These are phyloP conservation scores for Sula dactylatra DNA, from an alignment of 2,113 vertebrate species.

Conservation along the genomic window DNA sequence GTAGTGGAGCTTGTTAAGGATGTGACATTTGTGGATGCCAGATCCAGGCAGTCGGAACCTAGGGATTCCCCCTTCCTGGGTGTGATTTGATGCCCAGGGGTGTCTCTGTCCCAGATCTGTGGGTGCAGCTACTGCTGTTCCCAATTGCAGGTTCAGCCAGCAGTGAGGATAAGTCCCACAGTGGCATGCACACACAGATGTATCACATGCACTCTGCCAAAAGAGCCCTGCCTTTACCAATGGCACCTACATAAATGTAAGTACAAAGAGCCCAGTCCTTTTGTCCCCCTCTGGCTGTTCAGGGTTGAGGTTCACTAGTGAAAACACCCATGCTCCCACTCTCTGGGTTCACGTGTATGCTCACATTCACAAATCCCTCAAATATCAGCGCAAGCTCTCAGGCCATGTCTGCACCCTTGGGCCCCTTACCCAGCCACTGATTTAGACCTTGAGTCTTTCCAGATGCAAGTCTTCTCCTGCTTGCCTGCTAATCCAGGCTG, in stretches of 20 bases:
- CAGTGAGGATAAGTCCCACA: background rate
- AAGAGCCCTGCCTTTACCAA: background rate
- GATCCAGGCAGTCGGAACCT: background rate
- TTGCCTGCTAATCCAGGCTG: background rate
- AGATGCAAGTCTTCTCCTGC: background rate
- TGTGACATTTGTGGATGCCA: background rate
- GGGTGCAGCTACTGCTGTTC: background rate
- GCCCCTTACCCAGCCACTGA: background rate
- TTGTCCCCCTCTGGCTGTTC: background rate
- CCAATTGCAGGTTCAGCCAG: background rate
- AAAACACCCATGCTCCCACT: background rate
- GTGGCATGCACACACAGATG: background rate
- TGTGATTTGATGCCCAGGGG: background rate
- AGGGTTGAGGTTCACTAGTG: background rate
- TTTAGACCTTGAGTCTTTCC: background rate
- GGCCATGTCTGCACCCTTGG: background rate
- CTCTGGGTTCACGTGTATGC: background rate
- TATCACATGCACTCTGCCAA: background rate
- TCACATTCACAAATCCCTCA: background rate
- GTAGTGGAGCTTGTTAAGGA: background rate
- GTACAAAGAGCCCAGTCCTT: background rate
- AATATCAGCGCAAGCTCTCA: background rate
- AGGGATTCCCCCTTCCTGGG: background rate
- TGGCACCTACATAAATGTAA: background rate
- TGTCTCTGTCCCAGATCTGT: background rate